These are phyloP conservation scores for Myrmecophaga tridactyla DNA, from an alignment of 2,113 vertebrate species.

Conservation along the genomic window DNA sequence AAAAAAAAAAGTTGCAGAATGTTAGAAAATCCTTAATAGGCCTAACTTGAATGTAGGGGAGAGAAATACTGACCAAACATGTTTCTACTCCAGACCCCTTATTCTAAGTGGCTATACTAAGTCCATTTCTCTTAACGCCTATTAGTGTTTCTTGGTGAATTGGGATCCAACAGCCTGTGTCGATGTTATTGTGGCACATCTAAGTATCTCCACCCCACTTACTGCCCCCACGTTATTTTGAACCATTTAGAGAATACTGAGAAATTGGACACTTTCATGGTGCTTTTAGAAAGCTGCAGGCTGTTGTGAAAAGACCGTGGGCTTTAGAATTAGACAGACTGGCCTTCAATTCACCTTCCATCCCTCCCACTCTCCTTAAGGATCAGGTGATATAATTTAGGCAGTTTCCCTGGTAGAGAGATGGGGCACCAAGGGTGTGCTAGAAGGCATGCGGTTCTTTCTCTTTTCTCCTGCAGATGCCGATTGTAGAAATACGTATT, in stretches of 20 bases:
- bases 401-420: not conserved
- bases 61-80: accelerated
- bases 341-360: too few relatives aligned
- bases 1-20: not conserved
- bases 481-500: not conserved
- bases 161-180: not conserved
- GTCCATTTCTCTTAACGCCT: not conserved
- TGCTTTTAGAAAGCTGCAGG: too few relatives aligned
- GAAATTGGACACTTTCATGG: too few relatives aligned
- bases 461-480: not conserved
- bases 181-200: not conserved
- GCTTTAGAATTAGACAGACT: too few relatives aligned
- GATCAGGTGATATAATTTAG: not conserved
- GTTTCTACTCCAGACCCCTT: not conserved
- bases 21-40: not conserved
- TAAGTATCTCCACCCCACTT: not conserved
- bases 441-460: not conserved
- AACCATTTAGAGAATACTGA: not conserved
- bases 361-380: not conserved
- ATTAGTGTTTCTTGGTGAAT: not conserved
- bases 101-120: not conserved
- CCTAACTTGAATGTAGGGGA: not conserved
- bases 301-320: too few relatives aligned
- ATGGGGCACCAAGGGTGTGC: not conserved
- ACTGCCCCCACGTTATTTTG: not conserved